Percentiles rank a stretch among this genome's conserved stretches.
phyloP scores from a whole-genome alignment of 2,888 invertebrate genomes.

The Leptopterna dolabrata region DNA sequence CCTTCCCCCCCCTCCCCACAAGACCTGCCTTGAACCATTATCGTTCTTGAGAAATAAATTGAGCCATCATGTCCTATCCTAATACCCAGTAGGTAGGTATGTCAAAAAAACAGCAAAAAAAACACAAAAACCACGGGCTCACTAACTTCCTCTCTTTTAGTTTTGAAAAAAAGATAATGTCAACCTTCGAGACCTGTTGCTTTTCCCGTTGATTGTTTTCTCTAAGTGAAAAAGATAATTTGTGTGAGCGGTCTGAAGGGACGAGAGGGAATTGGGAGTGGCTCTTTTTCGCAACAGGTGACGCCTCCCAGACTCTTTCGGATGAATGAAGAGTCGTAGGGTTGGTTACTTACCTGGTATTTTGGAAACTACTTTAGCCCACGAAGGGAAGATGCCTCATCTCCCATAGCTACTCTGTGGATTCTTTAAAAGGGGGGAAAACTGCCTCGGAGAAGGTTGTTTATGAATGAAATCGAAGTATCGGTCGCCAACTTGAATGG shows the following conservation, averaged over 20 bases:
- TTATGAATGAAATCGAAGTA: not conserved
- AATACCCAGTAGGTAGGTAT: no score
- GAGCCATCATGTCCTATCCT: no score
- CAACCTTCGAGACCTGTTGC: not conserved
- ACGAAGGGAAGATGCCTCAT: not conserved
- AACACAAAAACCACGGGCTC: not conserved
- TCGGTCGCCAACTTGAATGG: conserved; percentile 5
- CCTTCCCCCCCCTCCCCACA: no score
- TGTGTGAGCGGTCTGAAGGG: not conserved
- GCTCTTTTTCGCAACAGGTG: not conserved
- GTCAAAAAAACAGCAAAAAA: no score
- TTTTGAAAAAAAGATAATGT: not conserved
- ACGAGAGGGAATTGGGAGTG: not conserved
- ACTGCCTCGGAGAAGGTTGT: not conserved
- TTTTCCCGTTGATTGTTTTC: not conserved
- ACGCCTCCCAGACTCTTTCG: not conserved
- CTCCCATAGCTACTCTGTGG: not conserved
- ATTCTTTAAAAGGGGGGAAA: not conserved
- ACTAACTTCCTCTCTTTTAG: not conserved
- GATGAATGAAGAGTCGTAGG: not conserved
- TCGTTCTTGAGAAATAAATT: no score
- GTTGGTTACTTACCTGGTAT: not conserved
- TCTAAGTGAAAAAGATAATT: not conserved
- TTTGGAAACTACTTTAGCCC: not conserved
- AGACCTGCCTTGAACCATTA: no score